phyloP scores from a whole-genome alignment of 2,797 vertebrate genomes.

The Nannoperca australis region DNA sequence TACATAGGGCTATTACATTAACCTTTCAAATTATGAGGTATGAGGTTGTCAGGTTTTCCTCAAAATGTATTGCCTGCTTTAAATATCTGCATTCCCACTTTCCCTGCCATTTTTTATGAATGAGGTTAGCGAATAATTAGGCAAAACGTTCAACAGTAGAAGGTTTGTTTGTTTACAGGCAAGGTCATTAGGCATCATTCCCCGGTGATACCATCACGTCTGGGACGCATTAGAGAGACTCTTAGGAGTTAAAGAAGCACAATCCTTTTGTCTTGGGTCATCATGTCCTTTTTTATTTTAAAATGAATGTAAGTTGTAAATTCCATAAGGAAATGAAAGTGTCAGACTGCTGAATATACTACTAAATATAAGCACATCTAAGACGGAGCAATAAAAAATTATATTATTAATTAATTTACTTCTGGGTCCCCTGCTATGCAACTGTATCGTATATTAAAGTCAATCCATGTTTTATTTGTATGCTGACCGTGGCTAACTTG shows the following conservation, averaged over 20 bases:
- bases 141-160: constrained; percentile 18
- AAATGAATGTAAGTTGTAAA: constrained; percentile 25
- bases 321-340: constrained; percentile 30
- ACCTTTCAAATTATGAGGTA: not conserved
- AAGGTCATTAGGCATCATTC: constrained; percentile 60
- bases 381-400: not conserved
- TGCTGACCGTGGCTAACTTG: constrained; percentile 15
- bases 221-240: constrained; percentile 59
- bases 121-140: constrained; percentile 60
- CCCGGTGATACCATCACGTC: constrained; percentile 39
- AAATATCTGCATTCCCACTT: not conserved
- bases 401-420: not conserved
- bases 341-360: not conserved
- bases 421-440: not conserved
- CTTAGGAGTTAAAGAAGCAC: constrained; percentile 26
- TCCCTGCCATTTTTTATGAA: constrained; percentile 22
- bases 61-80: not conserved
- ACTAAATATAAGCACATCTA: not conserved
- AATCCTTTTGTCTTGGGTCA: constrained; percentile 29
- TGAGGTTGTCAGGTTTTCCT: not conserved
- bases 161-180: constrained; percentile 68
- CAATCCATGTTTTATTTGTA: not conserved
- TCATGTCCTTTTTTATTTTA: constrained; percentile 39
- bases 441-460: constrained; percentile 4
- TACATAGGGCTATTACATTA: not conserved